Evolutionary conservation across 2,888 invertebrate genomes (phyloP), one percentile per base, ranked within the genome.

Genomic region (Andrena bicolor): DNA sequence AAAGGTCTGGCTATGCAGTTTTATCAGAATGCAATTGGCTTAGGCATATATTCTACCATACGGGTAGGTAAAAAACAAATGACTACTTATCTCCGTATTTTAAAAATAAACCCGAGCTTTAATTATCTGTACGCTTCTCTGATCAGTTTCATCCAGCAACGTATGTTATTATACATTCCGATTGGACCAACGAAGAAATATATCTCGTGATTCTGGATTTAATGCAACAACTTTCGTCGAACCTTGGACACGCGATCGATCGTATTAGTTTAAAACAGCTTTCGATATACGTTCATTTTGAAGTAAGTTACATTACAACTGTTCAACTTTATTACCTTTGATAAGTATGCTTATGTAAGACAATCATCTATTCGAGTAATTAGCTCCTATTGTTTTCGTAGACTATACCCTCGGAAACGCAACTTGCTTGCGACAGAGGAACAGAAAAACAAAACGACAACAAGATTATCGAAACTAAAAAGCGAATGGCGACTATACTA

Each of bases 181-280:
- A 91, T 74, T 91, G 85, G 85, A 84, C 89, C 1, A 88, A 89
- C 51, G 92, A 91, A 76, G 93, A 93, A 84, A 86, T 92, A 56
- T 91, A 88, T 75, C 81, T 93, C 20, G 76, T 81, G 41, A 56
- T 91, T 30, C 53, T 82, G 23, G 86, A 88, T 63, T 83, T 90
- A 30, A 72, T 92, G 3, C 49, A 84, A 23, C 82, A 86, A 69
- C 74, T 92, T 26, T 66, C 53, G 16, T n/a, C 81, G 3, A 85
- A 87, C 48, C 69, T 91, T 56, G 91, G 91, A 20, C 89, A 84
- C 58, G 86, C 81, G 3, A 76, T 90, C 20, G 85, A 86, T 68
- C 79, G 32, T 48, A 5, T 89, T 51, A 73, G 65, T 53, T 49
- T 80, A n/a, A 51, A 53, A 10, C 35, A 81, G 10, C 51, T 89